phyloP scores from a whole-genome alignment of 2,888 invertebrate genomes.

The Pteria penguin region DNA sequence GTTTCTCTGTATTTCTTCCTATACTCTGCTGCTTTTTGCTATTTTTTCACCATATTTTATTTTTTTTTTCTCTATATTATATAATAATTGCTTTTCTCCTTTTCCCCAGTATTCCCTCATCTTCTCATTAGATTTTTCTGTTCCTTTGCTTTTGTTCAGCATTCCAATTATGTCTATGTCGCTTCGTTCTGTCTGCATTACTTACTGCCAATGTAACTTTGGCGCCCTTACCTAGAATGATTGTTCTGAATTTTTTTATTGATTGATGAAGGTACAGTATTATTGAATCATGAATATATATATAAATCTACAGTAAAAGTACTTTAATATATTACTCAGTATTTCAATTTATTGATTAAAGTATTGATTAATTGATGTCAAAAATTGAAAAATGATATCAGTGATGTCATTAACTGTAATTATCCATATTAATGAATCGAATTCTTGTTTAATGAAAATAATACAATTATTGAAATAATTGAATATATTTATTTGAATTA shows the following conservation, averaged over 20 bases:
- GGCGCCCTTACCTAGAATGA: neutral
- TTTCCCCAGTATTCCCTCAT: constrained; percentile 2
- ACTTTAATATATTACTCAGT: too few relatives aligned
- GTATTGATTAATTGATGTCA: too few relatives aligned
- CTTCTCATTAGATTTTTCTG: constrained; percentile 5
- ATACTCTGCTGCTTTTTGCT: neutral
- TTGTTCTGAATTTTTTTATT: neutral
- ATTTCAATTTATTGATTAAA: too few relatives aligned
- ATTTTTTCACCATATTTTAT: constrained; percentile 1
- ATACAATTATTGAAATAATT: too few relatives aligned
- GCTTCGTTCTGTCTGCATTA: neutral
- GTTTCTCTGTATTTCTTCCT: constrained; percentile 12
- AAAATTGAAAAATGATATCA: too few relatives aligned
- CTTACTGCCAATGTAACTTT: neutral
- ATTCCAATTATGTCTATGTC: neutral
- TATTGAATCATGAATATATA: too few relatives aligned
- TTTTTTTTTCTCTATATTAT: neutral
- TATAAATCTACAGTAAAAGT: too few relatives aligned
- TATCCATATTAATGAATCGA: too few relatives aligned
- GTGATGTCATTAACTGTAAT: too few relatives aligned
- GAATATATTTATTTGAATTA: too few relatives aligned
- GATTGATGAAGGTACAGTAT: too few relatives aligned
- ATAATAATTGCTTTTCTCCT: neutral
- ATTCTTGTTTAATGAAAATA: too few relatives aligned
- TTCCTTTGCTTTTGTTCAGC: constrained; percentile 10